Evolutionary conservation across 37 sponge, comb jelly and placozoan species (phyloP).

Genomic region (Halichondria panicea): DNA sequence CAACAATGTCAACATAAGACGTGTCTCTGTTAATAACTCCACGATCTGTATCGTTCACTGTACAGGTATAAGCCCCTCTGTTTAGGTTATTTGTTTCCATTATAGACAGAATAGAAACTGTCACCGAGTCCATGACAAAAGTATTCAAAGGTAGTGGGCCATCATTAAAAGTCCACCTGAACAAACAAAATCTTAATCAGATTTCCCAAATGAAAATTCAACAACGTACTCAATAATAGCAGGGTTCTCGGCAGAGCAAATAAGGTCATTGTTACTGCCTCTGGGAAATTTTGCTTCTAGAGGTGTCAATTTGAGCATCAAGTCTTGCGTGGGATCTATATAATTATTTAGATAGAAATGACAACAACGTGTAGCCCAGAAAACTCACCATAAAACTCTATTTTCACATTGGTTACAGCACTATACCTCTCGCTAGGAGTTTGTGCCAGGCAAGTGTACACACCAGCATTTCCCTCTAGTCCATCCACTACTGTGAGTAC

Average conservation of each 20-base stretch:
- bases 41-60: conserved; percentile 6
- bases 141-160: conserved; percentile 20
- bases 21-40: conserved; percentile 24
- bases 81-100: neutral
- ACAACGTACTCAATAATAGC: neutral
- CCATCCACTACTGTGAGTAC: conserved; percentile 13
- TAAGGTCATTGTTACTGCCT: conserved; percentile 4
- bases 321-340: conserved; percentile 28
- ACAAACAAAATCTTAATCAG: neutral
- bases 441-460: conserved; percentile 43
- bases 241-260: neutral
- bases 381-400: conserved; percentile 38
- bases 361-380: neutral
- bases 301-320: conserved; percentile 23
- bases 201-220: neutral
- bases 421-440: conserved; percentile 11
- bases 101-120: conserved; percentile 6
- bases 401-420: neutral
- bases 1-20: conserved; percentile 6
- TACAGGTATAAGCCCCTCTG: conserved; percentile 38
- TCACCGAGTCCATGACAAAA: neutral
- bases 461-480: conserved; percentile 12
- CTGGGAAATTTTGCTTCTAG: neutral
- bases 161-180: conserved; percentile 39
- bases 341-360: neutral